phyloP scores from a whole-genome alignment of 2,113 vertebrate species.

The Actenoides hombroni region DNA sequence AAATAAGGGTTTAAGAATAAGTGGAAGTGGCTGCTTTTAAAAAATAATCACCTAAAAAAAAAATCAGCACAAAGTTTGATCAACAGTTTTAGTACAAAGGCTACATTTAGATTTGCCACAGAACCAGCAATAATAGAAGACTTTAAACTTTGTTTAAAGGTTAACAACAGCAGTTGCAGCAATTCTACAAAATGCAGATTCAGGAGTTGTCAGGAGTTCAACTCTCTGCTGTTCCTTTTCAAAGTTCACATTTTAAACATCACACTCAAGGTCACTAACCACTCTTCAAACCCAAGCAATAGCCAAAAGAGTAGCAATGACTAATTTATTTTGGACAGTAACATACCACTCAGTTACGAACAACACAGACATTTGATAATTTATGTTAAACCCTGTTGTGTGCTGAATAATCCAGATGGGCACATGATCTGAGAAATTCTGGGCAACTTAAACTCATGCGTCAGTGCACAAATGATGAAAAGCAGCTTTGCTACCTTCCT shows the following conservation, averaged over 20 bases:
- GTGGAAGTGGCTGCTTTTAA: background rate
- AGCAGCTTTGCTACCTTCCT: background rate
- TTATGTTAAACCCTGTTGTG: background rate
- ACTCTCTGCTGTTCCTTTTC: background rate
- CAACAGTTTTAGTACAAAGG: conserved; percentile 30
- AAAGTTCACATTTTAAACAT: background rate
- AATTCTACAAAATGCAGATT: conserved; percentile 30
- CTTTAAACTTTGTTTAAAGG: conserved; percentile 66
- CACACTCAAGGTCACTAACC: background rate
- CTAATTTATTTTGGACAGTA: background rate
- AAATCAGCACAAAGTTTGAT: background rate
- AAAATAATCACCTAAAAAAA: background rate
- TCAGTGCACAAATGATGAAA: background rate
- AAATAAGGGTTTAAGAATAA: background rate
- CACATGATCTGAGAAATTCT: background rate
- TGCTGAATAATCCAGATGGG: background rate
- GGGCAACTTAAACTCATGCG: background rate
- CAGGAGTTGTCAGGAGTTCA: conserved; percentile 38
- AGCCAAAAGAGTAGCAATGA: background rate
- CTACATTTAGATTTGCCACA: background rate
- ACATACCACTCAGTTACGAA: background rate
- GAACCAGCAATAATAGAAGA: background rate
- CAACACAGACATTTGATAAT: background rate
- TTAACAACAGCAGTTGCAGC: conserved; percentile 29
- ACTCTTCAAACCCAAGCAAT: background rate